Conservation (phyloP, 2,113 vertebrate species). For the Theristicus caerulescens region DNA sequence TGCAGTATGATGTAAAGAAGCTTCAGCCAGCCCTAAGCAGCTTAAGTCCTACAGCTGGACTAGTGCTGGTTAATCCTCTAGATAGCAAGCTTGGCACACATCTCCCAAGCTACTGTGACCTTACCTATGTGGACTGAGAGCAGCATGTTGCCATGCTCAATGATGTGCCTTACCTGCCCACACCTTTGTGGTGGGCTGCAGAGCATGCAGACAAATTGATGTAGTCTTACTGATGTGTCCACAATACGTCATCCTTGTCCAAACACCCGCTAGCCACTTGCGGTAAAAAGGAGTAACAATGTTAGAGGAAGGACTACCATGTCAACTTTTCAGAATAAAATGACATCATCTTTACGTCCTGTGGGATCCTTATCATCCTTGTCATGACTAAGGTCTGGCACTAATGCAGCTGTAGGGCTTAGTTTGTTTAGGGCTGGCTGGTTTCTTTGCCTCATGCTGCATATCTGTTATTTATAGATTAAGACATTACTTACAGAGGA, state of each 20-base stretch:
- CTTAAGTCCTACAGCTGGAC: background rate
- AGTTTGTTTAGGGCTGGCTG: background rate
- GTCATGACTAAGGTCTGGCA: background rate
- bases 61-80: background rate
- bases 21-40: background rate
- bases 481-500: background rate
- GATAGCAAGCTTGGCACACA: background rate
- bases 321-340: background rate
- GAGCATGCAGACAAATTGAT: background rate
- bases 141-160: background rate
- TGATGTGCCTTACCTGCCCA: rapidly evolving
- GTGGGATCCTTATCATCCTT: background rate
- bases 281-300: background rate
- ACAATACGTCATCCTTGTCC: background rate
- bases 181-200: rapidly evolving
- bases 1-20: background rate
- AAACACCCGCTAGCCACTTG: background rate
- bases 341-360: background rate
- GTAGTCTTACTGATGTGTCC: background rate
- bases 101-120: background rate
- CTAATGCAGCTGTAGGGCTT: background rate
- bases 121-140: background rate
- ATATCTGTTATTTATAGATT: background rate
- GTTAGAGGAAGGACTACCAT: background rate
- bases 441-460: background rate